Evolutionary conservation across 1,140 invertebrate species (phyloP), one percentile per base, ranked within the genome.

Genomic region (Babylonia areolata): DNA sequence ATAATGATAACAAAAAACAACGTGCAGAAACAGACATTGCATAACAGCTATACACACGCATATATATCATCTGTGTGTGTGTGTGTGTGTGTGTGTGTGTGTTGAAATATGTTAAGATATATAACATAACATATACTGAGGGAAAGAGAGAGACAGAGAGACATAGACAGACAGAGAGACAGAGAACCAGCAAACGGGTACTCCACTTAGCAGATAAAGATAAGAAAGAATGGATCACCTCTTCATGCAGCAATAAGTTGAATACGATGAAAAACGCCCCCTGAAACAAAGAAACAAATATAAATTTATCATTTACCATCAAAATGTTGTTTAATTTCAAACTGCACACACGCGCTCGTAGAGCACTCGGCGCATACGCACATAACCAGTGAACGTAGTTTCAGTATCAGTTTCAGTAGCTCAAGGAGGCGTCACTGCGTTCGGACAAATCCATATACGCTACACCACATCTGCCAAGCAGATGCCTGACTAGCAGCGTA

Each of bases 231-330:
- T 35, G 12, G 54, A 17, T 54, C 54, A 80, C 78, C 78, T 80
- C 78, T 35, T 80, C 78, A 39, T 80, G 78, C 15, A 80, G 78
- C 23, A 80, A 28, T 31, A 80, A 6, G 31, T 80, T 51, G 78
- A 80, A 80, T 23, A 80, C 78, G 11, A 80, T 80, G 78, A 80
- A 80, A 80, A 80, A 80, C 15, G 78, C 78, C 78, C 78, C 78
- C 78, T 80, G 78, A 23, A 77, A 80, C 12, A n/a, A 3, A 80
- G 78, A 23, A 77, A 80, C 12, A n/a, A 3, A 80, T 1, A 80
- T 28, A 28, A 80, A 79, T 28, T n/a, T 33, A 9, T 11, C 9
- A 9, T 71, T n/a, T 12, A 33, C 69, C 33, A 33, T 9, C 33
- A 28, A n/a, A 33, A n/a, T 71, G 23, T 75, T 33, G 12, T 15